Percentiles rank a stretch among this genome's conserved stretches.
phyloP scores from a whole-genome alignment of 2,113 vertebrate species.

The Austrofundulus limnaeus region DNA sequence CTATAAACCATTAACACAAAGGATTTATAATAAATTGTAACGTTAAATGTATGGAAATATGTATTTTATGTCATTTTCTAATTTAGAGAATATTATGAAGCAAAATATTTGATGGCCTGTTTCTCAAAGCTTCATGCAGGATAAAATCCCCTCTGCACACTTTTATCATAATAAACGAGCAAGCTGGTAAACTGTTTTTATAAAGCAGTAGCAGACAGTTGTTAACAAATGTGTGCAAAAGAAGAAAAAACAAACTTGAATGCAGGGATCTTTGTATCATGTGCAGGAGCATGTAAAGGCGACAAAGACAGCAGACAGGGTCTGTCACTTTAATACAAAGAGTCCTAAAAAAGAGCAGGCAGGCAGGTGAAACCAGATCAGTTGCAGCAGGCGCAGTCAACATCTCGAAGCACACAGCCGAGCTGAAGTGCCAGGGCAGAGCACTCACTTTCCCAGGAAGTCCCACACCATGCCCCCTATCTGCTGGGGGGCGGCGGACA shows the following conservation, averaged over 20 bases:
- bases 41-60: background rate
- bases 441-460: constrained; percentile 83
- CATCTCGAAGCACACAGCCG: constrained; percentile 63
- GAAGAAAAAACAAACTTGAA: constrained; percentile 26
- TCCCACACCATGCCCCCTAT: constrained; percentile 78
- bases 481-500: constrained; percentile 78
- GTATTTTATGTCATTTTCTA: background rate
- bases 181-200: constrained; percentile 16
- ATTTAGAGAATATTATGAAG: background rate
- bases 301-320: background rate
- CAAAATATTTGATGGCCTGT: no score
- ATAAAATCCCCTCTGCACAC: constrained; percentile 8
- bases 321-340: constrained; percentile 48
- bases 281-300: background rate
- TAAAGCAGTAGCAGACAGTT: background rate
- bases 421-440: constrained; percentile 78
- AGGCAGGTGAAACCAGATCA: constrained; percentile 52
- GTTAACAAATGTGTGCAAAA: constrained; percentile 11
- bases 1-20: constrained; percentile 11
- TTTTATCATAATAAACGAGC: background rate
- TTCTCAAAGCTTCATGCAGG: constrained; percentile 31
- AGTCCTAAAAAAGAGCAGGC: constrained; percentile 48
- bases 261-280: constrained; percentile 55
- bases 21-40: background rate
- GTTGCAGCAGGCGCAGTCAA: constrained; percentile 55